phyloP scores from a whole-genome alignment of 2,888 invertebrate species.

The Carpatolechia fugitivella region DNA sequence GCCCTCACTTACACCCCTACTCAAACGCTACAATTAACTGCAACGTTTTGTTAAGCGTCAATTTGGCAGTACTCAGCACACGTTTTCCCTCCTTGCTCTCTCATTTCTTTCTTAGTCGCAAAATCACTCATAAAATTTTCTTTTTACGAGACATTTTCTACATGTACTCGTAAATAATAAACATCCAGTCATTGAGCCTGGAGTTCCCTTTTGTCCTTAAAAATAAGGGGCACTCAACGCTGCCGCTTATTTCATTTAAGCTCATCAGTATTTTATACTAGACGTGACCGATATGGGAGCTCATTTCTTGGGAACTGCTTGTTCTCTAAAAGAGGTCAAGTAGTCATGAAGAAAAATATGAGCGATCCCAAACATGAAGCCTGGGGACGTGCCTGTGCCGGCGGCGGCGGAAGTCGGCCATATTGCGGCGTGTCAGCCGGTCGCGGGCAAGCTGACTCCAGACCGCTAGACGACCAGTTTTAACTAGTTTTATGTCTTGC shows the following conservation, averaged over 20 bases:
- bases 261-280: slow-evolving; percentile 12
- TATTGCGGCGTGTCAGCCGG: slow-evolving; percentile 52
- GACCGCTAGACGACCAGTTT: slow-evolving; percentile 45
- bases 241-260: slow-evolving; percentile 7
- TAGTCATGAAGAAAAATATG: slow-evolving; percentile 23
- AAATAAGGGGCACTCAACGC: neutral
- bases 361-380: slow-evolving; percentile 35
- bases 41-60: slow-evolving; percentile 56
- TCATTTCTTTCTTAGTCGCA: slow-evolving; percentile 26
- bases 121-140: slow-evolving; percentile 8
- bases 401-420: slow-evolving; percentile 46
- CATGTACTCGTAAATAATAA: slow-evolving; percentile 9
- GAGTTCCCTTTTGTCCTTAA: slow-evolving; percentile 6
- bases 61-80: slow-evolving; percentile 52
- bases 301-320: slow-evolving; percentile 4
- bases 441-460: slow-evolving; percentile 40
- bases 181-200: neutral
- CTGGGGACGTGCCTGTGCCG: slow-evolving; percentile 38
- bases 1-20: slow-evolving; percentile 30
- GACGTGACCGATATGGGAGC: slow-evolving; percentile 11
- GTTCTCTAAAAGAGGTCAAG: slow-evolving; percentile 10
- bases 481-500: slow-evolving; percentile 54
- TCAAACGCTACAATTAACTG: slow-evolving; percentile 67
- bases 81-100: neutral
- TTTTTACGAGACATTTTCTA: neutral